Conservation (phyloP, 2,888 invertebrate genomes). For the Caenorhabditis zanzibari region DNA sequence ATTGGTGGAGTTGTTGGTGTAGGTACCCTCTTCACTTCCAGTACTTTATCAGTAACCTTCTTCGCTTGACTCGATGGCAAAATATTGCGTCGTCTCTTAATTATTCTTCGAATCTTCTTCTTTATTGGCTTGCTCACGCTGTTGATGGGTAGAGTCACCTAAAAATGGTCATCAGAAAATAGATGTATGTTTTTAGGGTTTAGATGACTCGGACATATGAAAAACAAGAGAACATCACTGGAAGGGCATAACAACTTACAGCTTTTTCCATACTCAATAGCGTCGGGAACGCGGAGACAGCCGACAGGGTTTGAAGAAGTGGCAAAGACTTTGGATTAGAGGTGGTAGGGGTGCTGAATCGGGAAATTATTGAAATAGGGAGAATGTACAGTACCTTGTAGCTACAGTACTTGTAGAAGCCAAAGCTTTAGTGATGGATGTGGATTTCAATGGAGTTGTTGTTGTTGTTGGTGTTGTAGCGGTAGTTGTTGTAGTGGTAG, state of each 20-base stretch:
- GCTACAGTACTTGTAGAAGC: conserved; percentile 9
- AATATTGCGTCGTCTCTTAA: conserved; percentile 64
- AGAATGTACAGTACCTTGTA: background rate
- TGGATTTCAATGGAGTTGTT: background rate
- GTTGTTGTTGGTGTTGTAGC: conserved; percentile 5
- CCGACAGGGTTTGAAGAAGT: conserved; percentile 24
- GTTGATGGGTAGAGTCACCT: conserved; percentile 60
- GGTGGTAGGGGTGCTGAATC: background rate
- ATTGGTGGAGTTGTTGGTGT: conserved; percentile 53
- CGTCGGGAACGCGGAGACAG: conserved; percentile 59
- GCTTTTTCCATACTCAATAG: conserved; percentile 56
- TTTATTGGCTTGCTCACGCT: conserved; percentile 44
- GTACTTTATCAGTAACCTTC: conserved; percentile 44
- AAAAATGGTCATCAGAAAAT: conserved; percentile 11
- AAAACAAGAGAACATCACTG: background rate
- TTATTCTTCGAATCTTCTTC: conserved; percentile 60
- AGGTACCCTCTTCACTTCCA: conserved; percentile 47
- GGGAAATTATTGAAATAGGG: background rate
- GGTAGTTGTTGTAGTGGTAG: conserved; percentile 2
- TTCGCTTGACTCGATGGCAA: conserved; percentile 25
- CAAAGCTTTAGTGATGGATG: too few relatives aligned
- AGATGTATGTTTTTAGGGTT: background rate
- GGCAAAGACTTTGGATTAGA: background rate
- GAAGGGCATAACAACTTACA: conserved; percentile 29
- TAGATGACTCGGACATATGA: background rate